A percentile compares a stretch with the other conserved stretches of the same genome.
Conservation (phyloP, 2,888 invertebrate genomes). For the Taenaris catops region DNA sequence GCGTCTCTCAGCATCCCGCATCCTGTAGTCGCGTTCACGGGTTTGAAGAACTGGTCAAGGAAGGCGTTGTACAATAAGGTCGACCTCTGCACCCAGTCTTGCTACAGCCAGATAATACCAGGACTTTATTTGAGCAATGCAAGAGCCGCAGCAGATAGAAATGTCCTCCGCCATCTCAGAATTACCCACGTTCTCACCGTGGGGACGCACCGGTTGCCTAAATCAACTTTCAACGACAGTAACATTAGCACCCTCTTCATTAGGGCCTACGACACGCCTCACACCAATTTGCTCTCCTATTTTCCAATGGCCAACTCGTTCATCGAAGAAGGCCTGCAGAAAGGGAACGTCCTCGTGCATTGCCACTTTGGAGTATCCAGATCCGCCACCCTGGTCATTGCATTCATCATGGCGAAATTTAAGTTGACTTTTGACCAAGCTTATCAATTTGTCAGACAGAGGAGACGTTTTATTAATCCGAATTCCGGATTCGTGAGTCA, state of each 20-base stretch:
- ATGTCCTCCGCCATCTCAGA: constrained; percentile 53
- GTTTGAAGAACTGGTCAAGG: constrained; percentile 57
- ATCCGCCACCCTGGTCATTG: constrained; percentile 96
- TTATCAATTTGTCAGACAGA: constrained; percentile 90
- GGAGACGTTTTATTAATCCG: constrained; percentile 94
- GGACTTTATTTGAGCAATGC: constrained; percentile 71
- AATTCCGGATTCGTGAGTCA: constrained; percentile 97
- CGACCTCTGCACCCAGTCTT: constrained; percentile 64
- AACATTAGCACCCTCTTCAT: constrained; percentile 65
- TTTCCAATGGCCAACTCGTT: constrained; percentile 72
- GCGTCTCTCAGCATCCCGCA: constrained; percentile 57
- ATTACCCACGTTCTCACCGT: constrained; percentile 73
- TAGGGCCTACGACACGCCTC: constrained; percentile 67
- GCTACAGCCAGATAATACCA: constrained; percentile 56
- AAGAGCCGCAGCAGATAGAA: constrained; percentile 51
- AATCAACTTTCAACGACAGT: constrained; percentile 48
- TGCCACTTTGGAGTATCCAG: constrained; percentile 97
- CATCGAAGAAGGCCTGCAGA: constrained; percentile 80
- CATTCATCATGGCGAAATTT: constrained; percentile 95
- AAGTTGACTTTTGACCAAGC: constrained; percentile 91
- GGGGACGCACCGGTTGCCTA: constrained; percentile 59
- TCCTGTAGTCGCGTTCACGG: constrained; percentile 50
- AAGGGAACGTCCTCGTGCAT: constrained; percentile 90
- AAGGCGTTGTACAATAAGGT: constrained; percentile 54
- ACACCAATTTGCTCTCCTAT: constrained; percentile 63